Conservation (phyloP, 2,113 vertebrate species). For the Paraplagusia blochii region DNA sequence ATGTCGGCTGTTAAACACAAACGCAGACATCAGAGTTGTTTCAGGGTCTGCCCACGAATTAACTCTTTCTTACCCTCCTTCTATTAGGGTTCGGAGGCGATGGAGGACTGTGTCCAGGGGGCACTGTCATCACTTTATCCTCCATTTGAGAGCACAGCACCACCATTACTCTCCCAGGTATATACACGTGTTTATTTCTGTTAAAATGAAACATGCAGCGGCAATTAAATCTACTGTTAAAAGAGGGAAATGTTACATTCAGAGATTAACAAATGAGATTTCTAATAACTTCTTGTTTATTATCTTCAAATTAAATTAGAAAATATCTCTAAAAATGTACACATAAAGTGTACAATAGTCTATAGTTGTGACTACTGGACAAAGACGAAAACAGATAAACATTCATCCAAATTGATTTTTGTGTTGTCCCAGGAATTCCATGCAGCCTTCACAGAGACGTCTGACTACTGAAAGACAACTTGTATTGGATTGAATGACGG, state of each 20-base stretch:
- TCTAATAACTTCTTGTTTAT: no score
- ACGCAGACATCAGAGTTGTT: slow-evolving; percentile 43
- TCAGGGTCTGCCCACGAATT: slow-evolving; percentile 34
- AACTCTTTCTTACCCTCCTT: slow-evolving; percentile 33
- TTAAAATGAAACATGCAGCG: no score
- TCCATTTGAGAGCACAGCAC: slow-evolving; percentile 89
- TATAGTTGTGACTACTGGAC: no score
- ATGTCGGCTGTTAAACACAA: slow-evolving; percentile 49
- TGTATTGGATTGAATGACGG: no score
- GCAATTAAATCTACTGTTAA: no score
- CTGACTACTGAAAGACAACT: neutral
- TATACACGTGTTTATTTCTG: no score
- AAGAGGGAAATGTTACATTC: no score
- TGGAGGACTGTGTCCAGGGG: slow-evolving; percentile 93
- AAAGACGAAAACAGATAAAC: no score
- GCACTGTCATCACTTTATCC: slow-evolving; percentile 88
- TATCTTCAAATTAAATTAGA: no score
- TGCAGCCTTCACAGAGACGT: neutral
- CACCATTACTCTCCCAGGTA: slow-evolving; percentile 87
- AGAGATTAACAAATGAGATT: no score
- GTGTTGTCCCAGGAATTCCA: neutral
- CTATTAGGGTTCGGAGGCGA: slow-evolving; percentile 85
- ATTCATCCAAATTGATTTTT: slow-evolving; percentile 1
- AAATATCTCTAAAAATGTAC: no score
- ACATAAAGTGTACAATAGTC: no score